Evolutionary conservation across 1,140 invertebrate genomes (phyloP).

Genomic region (Stegodyphus mimosarum): DNA sequence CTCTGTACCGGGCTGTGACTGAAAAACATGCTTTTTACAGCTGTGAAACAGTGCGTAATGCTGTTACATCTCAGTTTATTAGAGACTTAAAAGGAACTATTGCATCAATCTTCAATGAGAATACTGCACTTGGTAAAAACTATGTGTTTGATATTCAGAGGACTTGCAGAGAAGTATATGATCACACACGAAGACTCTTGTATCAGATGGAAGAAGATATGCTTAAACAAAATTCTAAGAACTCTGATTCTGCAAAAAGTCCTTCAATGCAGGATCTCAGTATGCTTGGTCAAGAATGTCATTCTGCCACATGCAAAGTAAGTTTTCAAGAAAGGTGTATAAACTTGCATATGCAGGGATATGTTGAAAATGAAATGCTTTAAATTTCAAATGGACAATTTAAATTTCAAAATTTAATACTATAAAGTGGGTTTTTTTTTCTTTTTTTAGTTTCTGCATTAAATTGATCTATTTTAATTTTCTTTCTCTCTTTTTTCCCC

Average conservation of each 20-base stretch:
- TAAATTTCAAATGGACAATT: too few relatives aligned
- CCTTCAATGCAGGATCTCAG: slow-evolving; percentile 19
- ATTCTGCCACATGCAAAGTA: slow-evolving; percentile 47
- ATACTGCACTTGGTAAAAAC: slow-evolving; percentile 84
- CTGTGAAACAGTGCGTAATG: slow-evolving; percentile 87
- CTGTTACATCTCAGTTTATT: slow-evolving; percentile 88
- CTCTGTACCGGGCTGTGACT: slow-evolving; percentile 86
- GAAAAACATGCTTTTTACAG: slow-evolving; percentile 93
- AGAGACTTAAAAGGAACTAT: slow-evolving; percentile 91
- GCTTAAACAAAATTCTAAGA: not conserved
- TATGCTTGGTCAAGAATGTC: slow-evolving; percentile 24
- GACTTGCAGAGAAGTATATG: slow-evolving; percentile 87
- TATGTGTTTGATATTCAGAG: slow-evolving; percentile 90
- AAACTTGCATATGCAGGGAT: too few relatives aligned
- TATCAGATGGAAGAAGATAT: slow-evolving; percentile 67
- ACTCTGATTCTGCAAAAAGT: not conserved
- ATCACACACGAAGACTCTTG: slow-evolving; percentile 81
- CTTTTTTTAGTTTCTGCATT: too few relatives aligned
- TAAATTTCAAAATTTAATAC: too few relatives aligned
- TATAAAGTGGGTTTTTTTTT: too few relatives aligned
- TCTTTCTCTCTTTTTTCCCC: too few relatives aligned
- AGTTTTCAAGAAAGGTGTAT: not conserved
- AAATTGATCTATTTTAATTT: too few relatives aligned
- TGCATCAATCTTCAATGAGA: slow-evolving; percentile 89
- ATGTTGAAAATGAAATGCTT: too few relatives aligned